Percentiles rank a stretch among this genome's conserved stretches.
These are phyloP conservation scores for Bombus turneri DNA, from an alignment of 1,140 invertebrate species.

Conservation along the genomic window DNA sequence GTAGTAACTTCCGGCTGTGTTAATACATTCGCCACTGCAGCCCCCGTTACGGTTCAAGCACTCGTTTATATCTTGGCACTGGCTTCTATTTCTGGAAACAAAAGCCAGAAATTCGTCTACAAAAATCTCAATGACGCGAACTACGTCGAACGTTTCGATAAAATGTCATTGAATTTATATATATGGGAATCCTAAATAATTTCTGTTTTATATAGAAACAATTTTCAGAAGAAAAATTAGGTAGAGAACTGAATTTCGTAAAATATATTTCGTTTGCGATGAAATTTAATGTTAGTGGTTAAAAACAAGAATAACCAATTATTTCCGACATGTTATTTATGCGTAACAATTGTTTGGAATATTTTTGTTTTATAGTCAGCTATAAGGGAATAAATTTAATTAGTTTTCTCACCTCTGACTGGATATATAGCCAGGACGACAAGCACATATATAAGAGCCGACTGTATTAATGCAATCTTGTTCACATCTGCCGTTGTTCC, in stretches of 20 bases:
- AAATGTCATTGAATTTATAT: background rate
- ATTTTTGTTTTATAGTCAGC: background rate
- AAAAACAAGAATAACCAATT: background rate
- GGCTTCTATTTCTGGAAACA: slow-evolving; percentile 68
- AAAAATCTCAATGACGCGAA: background rate
- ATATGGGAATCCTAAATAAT: background rate
- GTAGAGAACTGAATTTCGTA: background rate
- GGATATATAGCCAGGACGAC: slow-evolving; percentile 73
- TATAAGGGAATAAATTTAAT: background rate
- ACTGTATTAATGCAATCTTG: slow-evolving; percentile 79
- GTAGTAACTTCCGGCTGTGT: slow-evolving; percentile 83
- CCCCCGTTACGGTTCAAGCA: slow-evolving; percentile 77
- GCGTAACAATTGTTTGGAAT: background rate
- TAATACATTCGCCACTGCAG: slow-evolving; percentile 82
- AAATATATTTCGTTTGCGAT: background rate
- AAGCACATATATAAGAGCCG: slow-evolving; percentile 79
- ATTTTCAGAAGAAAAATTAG: background rate
- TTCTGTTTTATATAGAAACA: background rate
- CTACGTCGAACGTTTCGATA: background rate
- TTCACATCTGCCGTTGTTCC: slow-evolving; percentile 80
- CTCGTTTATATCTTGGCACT: slow-evolving; percentile 78
- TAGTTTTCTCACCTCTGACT: slow-evolving; percentile 67
- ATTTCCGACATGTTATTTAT: background rate
- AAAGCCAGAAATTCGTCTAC: slow-evolving; percentile 1
- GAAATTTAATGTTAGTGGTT: background rate